phyloP scores from a whole-genome alignment of 2,888 invertebrate genomes.

The Fabriciana adippe region DNA sequence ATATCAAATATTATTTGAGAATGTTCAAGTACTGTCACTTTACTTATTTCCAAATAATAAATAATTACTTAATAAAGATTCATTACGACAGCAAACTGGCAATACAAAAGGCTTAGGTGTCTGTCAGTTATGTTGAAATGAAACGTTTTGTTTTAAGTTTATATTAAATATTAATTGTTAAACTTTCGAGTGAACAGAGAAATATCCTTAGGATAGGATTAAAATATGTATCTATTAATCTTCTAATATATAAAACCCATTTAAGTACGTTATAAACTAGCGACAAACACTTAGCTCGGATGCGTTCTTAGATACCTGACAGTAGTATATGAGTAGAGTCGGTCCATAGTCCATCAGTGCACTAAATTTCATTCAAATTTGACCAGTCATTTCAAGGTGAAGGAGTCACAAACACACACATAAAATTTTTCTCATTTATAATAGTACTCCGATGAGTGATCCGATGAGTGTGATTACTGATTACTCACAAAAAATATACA shows the following conservation, averaged over 20 bases:
- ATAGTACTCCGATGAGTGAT: too few species aligned
- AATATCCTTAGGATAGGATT: not conserved
- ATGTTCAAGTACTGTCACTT: slow-evolving; percentile 7
- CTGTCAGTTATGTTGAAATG: slow-evolving; percentile 21
- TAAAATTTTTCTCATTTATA: too few species aligned
- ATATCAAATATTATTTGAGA: slow-evolving; percentile 1
- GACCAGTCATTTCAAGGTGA: too few species aligned
- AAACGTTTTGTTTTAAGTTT: slow-evolving; percentile 6
- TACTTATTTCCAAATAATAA: slow-evolving; percentile 6
- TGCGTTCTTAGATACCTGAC: too few species aligned
- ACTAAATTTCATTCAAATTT: too few species aligned
- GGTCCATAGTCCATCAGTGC: too few species aligned
- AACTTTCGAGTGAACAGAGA: slow-evolving; percentile 18
- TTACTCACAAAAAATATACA: too few species aligned
- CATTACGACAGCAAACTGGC: slow-evolving; percentile 9
- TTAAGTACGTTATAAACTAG: not conserved
- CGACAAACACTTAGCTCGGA: too few species aligned
- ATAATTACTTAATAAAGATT: slow-evolving; percentile 10
- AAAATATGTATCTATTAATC: not conserved
- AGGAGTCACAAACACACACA: too few species aligned
- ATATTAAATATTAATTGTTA: slow-evolving; percentile 16
- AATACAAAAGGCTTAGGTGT: slow-evolving; percentile 22
- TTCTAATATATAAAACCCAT: not conserved
- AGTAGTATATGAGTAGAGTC: too few species aligned
- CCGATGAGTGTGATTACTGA: too few species aligned